Evolutionary conservation across 2,113 vertebrate genomes (phyloP).

Genomic region (Merops nubicus): DNA sequence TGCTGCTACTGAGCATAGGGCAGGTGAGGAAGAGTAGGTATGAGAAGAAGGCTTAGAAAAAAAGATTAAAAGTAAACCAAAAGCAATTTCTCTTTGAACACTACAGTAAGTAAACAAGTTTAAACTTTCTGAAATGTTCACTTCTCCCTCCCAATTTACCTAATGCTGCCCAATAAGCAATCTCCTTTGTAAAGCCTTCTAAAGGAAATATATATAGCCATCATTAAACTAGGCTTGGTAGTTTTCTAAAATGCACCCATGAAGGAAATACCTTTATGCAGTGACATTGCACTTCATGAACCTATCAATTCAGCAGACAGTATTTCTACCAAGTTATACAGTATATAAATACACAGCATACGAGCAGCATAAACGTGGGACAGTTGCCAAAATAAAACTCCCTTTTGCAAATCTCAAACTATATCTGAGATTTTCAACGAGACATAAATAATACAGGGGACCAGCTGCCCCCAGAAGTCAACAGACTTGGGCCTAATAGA

Average conservation of each 20-base stretch:
- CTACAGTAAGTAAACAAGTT: not conserved
- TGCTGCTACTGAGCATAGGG: not conserved
- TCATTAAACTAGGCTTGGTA: not conserved
- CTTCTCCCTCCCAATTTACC: not conserved
- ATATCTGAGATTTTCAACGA: not conserved
- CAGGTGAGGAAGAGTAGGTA: not conserved
- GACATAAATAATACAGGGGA: not conserved
- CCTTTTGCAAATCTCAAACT: not conserved
- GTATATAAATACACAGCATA: not conserved
- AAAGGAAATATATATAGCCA: not conserved
- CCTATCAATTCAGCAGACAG: not conserved
- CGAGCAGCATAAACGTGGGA: constrained; percentile 21
- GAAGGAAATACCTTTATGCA: not conserved
- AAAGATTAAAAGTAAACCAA: not conserved
- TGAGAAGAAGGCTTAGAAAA: not conserved
- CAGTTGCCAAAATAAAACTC: constrained; percentile 16
- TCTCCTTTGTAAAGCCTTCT: not conserved
- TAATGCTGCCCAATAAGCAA: not conserved
- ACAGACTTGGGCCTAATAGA: not conserved
- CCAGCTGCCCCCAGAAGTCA: constrained; percentile 6
- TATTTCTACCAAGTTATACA: not conserved
- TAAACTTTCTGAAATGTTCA: not conserved
- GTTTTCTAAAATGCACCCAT: not conserved
- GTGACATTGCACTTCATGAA: not conserved
- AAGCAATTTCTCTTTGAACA: not conserved